phyloP scores from a whole-genome alignment of 2,113 vertebrate species.

The Oreamnos americanus region DNA sequence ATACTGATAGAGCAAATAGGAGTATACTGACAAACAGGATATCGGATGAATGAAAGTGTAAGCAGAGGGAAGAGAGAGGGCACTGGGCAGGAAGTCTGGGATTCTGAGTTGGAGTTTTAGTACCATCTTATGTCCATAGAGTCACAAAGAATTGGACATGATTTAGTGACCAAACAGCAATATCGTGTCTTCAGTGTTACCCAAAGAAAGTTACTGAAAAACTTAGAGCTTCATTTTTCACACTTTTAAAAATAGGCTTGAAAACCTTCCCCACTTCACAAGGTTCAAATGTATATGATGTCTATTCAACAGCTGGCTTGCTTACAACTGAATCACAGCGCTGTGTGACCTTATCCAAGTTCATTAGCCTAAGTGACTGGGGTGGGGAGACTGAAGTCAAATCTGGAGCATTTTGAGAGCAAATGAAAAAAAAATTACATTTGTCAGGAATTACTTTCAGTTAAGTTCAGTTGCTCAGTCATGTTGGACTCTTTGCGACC shows the following conservation, averaged over 20 bases:
- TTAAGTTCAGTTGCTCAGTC: too few species aligned
- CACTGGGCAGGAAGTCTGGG: neutral
- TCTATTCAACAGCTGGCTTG: neutral
- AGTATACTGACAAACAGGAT: neutral
- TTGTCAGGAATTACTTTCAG: neutral
- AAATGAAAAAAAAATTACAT: neutral
- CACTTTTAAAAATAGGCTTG: neutral
- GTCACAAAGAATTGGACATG: neutral
- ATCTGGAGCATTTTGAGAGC: neutral
- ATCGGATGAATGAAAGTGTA: neutral
- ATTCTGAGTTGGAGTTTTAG: neutral
- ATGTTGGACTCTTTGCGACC: rapidly evolving
- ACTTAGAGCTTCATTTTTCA: neutral
- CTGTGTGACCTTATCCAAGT: neutral
- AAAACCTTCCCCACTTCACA: neutral
- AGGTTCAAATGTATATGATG: neutral
- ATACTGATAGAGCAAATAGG: neutral
- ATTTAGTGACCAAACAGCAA: neutral
- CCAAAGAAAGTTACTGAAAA: neutral
- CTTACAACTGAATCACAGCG: neutral
- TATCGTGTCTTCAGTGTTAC: neutral
- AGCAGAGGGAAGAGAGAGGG: neutral
- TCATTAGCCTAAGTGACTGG: neutral
- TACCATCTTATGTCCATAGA: neutral
- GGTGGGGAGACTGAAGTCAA: neutral